Evolutionary conservation across 2,113 vertebrate genomes (phyloP).

Genomic region (Emydocephalus ijimae): DNA sequence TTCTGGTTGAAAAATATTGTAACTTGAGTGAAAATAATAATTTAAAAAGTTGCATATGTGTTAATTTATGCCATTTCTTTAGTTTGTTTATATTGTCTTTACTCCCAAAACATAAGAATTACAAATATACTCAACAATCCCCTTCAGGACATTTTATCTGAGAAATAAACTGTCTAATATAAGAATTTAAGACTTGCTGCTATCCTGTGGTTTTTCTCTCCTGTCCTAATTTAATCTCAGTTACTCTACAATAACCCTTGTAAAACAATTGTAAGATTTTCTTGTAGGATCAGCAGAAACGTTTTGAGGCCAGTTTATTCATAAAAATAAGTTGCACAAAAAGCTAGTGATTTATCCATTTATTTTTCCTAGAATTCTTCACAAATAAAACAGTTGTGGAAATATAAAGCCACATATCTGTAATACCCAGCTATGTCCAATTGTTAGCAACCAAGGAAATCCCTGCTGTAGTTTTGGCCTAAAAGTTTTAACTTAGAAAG

Average conservation of each 20-base stretch:
- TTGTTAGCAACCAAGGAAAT: neutral
- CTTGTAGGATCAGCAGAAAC: neutral
- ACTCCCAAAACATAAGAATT: neutral
- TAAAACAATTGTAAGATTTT: neutral
- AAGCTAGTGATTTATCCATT: neutral
- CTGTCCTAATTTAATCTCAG: neutral
- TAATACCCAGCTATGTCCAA: neutral
- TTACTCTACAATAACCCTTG: neutral
- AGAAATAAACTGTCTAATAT: neutral
- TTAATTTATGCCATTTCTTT: neutral
- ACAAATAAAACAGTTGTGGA: neutral
- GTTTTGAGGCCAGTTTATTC: neutral
- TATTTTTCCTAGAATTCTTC: conserved; percentile 22
- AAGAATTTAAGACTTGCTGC: neutral
- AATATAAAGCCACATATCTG: conserved; percentile 8
- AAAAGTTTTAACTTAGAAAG: neutral
- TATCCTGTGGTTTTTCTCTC: neutral
- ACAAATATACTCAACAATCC: neutral
- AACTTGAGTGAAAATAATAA: neutral
- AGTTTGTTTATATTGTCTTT: neutral
- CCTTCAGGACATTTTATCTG: neutral
- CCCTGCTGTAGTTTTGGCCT: conserved; percentile 13
- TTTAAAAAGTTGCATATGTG: neutral
- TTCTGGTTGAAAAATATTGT: neutral
- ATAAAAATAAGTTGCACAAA: neutral